These are phyloP conservation scores for Hephaestus fuliginosus DNA, from an alignment of 2,797 vertebrate genomes.

Conservation along the genomic window DNA sequence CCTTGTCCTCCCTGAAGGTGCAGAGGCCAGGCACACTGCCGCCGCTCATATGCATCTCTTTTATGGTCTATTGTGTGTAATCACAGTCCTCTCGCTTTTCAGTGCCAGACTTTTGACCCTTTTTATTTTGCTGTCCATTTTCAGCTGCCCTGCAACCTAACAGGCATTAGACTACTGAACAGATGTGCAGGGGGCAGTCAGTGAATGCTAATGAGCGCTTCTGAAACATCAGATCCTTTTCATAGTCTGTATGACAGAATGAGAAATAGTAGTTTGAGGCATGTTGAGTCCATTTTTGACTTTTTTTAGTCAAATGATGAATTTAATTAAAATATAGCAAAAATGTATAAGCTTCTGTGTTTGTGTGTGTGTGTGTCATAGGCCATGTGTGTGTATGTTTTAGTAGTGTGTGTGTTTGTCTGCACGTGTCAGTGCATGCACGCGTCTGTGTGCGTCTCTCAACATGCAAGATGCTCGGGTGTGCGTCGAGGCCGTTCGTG, in stretches of 20 bases:
- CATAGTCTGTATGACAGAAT: conserved; percentile 51
- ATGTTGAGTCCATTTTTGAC: conserved; percentile 32
- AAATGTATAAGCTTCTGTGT: conserved; percentile 9
- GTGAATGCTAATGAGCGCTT: conserved; percentile 84
- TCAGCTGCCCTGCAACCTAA: conserved; percentile 84
- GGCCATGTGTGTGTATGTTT: conserved; percentile 5
- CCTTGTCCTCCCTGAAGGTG: conserved; percentile 75
- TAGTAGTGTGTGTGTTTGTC: not conserved
- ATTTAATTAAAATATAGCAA: conserved; percentile 1
- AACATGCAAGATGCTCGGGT: conserved; percentile 48
- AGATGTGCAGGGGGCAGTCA: conserved; percentile 82
- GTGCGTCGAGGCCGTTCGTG: conserved; percentile 43
- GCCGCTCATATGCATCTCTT: conserved; percentile 82
- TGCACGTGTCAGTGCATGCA: not conserved
- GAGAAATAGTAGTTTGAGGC: conserved; percentile 25
- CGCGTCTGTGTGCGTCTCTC: conserved; percentile 25
- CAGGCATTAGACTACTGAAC: conserved; percentile 81
- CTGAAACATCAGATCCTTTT: conserved; percentile 79
- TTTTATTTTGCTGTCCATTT: conserved; percentile 85
- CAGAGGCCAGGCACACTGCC: conserved; percentile 76
- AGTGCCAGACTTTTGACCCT: conserved; percentile 87
- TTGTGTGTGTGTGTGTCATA: conserved; percentile 2
- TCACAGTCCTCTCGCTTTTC: conserved; percentile 79
- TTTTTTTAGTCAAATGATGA: conserved; percentile 13
- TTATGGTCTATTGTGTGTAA: conserved; percentile 87